phyloP scores from a whole-genome alignment of 2,113 vertebrate genomes.

The Festucalex cinctus region DNA sequence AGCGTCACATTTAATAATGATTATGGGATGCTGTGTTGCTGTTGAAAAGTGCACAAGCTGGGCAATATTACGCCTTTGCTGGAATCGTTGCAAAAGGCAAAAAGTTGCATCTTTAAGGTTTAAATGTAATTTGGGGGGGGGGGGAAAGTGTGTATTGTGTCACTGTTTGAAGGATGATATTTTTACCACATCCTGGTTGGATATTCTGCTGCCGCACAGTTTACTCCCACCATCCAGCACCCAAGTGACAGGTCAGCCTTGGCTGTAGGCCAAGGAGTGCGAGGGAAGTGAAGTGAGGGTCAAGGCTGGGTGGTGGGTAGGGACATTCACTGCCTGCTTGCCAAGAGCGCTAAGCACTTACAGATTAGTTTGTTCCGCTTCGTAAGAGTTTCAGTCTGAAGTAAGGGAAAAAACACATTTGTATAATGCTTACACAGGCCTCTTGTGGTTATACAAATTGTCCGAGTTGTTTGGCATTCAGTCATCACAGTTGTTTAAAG shows the following conservation, averaged over 20 bases:
- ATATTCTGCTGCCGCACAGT: conserved; percentile 37
- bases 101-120: neutral
- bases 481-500: neutral
- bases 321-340: conserved; percentile 31
- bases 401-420: conserved; percentile 28
- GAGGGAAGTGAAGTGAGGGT: conserved; percentile 49
- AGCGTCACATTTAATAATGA: neutral
- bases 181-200: conserved; percentile 35
- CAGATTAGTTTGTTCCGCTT: conserved; percentile 30
- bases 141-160: conserved; percentile 20
- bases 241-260: conserved; percentile 58
- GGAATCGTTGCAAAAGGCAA: neutral
- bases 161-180: conserved; percentile 16
- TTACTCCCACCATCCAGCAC: conserved; percentile 41
- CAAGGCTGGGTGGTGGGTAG: conserved; percentile 41
- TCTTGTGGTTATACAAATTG: conserved; percentile 14
- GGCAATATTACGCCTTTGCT: neutral
- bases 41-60: neutral
- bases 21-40: neutral
- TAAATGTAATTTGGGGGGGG: neutral
- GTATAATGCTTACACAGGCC: conserved; percentile 34
- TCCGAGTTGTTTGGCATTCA: neutral
- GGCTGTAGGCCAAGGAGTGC: conserved; percentile 35
- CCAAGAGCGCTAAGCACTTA: conserved; percentile 23
- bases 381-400: conserved; percentile 21